A percentile compares a stretch with the other conserved stretches of the same genome.
These are phyloP conservation scores for Stratiomys singularior DNA, from an alignment of 2,888 invertebrate species.

Conservation along the genomic window DNA sequence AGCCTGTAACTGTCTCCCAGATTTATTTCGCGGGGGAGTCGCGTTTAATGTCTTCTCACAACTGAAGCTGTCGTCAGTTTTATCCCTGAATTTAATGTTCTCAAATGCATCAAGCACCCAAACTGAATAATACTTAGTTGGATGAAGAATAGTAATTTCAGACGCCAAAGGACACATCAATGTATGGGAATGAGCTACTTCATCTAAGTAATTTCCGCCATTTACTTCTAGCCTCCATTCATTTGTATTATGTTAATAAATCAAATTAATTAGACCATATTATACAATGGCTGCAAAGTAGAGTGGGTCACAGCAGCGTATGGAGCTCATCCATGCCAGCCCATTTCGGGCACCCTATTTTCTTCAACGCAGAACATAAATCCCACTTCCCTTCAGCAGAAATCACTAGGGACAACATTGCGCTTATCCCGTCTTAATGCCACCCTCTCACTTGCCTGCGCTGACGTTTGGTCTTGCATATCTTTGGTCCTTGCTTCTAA, in stretches of 20 bases:
- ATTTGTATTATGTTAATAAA: slow-evolving; percentile 43
- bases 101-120: background rate
- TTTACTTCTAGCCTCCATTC: slow-evolving; percentile 36
- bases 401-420: slow-evolving; percentile 35
- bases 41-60: no score
- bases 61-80: no score
- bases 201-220: slow-evolving; percentile 44
- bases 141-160: slow-evolving; percentile 26
- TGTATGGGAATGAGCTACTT: slow-evolving; percentile 26
- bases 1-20: no score
- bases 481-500: background rate
- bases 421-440: background rate
- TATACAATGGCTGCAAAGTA: slow-evolving; percentile 31
- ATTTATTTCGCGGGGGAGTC: no score
- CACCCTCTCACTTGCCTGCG: background rate
- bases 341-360: background rate
- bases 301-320: background rate
- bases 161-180: slow-evolving; percentile 43
- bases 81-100: background rate
- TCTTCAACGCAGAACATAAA: slow-evolving; percentile 33
- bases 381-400: slow-evolving; percentile 27
- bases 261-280: slow-evolving; percentile 44
- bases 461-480: background rate
- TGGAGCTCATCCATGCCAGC: background rate
- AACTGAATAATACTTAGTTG: background rate